Percentiles rank a stretch among this genome's conserved stretches.
Evolutionary conservation across 2,113 vertebrate species (phyloP).

Genomic region (Elephas maximus): DNA sequence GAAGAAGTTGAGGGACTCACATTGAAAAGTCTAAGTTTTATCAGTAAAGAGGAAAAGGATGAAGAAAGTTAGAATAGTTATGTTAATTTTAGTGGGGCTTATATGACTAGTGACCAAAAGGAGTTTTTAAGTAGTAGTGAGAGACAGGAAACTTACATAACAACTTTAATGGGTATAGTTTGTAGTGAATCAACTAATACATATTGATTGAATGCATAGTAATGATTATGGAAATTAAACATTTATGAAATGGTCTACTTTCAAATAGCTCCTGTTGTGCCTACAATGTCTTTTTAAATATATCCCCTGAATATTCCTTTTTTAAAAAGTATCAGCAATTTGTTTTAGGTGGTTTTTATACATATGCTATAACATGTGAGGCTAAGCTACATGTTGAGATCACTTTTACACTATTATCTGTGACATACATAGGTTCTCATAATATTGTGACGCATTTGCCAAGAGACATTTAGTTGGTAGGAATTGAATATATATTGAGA

Average conservation of each 20-base stretch:
- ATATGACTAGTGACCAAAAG: neutral
- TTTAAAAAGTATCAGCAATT: neutral
- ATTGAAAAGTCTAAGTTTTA: neutral
- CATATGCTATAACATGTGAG: neutral
- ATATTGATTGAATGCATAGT: neutral
- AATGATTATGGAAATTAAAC: neutral
- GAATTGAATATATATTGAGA: neutral
- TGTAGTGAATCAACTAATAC: neutral
- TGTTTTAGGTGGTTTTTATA: neutral
- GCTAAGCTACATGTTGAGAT: neutral
- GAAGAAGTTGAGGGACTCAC: neutral
- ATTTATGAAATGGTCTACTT: neutral
- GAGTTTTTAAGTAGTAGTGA: neutral
- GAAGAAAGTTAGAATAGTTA: neutral
- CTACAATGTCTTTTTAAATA: neutral
- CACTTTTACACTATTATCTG: neutral
- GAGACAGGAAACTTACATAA: neutral
- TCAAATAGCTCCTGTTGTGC: neutral
- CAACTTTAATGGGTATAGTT: neutral
- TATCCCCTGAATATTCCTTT: neutral
- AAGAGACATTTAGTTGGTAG: neutral
- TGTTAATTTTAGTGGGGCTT: neutral
- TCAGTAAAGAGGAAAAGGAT: neutral
- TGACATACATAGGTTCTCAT: neutral
- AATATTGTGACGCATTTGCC: neutral